Evolutionary conservation across 2,113 vertebrate species (phyloP).

Genomic region (Thomomys bottae): DNA sequence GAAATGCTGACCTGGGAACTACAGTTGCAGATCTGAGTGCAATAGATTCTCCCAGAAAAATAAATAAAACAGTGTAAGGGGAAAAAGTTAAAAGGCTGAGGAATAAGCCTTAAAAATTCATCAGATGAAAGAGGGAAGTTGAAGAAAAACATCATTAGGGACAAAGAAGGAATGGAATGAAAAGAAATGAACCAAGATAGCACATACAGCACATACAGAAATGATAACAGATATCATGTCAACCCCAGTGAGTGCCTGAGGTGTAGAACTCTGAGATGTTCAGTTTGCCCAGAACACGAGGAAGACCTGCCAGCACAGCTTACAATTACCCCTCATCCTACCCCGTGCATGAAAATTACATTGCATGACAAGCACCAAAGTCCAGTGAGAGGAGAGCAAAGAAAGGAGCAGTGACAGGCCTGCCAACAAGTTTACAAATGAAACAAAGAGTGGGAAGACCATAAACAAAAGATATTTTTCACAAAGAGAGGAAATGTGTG

Average conservation of each 20-base stretch:
- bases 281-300: background rate
- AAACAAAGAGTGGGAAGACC: background rate
- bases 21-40: constrained; percentile 39
- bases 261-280: background rate
- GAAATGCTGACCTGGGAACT: constrained; percentile 58
- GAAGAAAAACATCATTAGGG: constrained; percentile 23
- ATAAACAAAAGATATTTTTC: constrained; percentile 49
- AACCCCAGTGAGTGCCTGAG: background rate
- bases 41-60: background rate
- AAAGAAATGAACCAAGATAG: constrained; percentile 40
- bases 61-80: background rate
- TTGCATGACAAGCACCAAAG: background rate
- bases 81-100: background rate
- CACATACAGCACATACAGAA: background rate
- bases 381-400: background rate
- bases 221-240: background rate
- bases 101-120: constrained; percentile 48
- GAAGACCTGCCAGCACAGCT: constrained; percentile 6
- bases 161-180: constrained; percentile 40
- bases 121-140: background rate
- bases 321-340: background rate
- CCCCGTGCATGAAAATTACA: background rate
- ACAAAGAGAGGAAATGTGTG: background rate
- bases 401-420: background rate
- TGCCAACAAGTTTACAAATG: constrained; percentile 46